Evolutionary conservation across 2,888 invertebrate genomes (phyloP), one percentile per base, ranked within the genome.

Genomic region (Limnephilus marmoratus): DNA sequence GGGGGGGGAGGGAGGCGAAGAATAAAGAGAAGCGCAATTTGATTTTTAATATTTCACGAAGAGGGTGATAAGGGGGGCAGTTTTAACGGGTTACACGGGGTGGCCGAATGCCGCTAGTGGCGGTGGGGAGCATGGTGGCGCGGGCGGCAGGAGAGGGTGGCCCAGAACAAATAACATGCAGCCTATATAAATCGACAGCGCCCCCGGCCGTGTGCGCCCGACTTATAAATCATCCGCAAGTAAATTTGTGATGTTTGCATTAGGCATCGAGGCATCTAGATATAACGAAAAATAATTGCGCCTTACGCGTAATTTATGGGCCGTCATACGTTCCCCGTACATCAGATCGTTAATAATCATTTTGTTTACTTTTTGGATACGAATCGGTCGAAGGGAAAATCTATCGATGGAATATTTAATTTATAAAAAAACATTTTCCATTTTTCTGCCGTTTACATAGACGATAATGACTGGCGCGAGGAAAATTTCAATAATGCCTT

Each of bases 21-120:
- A 96, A 96, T 96, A 96, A 96, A 96, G 96, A 96, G 96, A 95
- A 96, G 95, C 96, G 96, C 96, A 96, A 96, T 96, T 96, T 96
- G 96, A 96, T 96, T 96, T 96, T 96, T 96, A 96, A 96, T 96
- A 96, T 96, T 96, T 96, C 96, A 96, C 96, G 96, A 96, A 96
- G 95, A 95, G 96, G 95, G 95, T 94, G 94, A 94, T 94, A 95
- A 95, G 95, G 95, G 95, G 94, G 95, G 95, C 95, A 95, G 95
- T 95, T 95, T 95, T 95, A 96, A 96, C 96, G 95, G 96, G 95
- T 93, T 93, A 93, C 93, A 93, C 90, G 92, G 92, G 93, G 93
- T 92, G 93, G 93, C 93, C 92, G 92, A 93, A 92, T 91, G 93
- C 90, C 90, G 85, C 87, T 83, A 83, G 49, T 81, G 81, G 91